Evolutionary conservation across 2,797 vertebrate genomes (phyloP).

Genomic region (Hippocampus kuda): DNA sequence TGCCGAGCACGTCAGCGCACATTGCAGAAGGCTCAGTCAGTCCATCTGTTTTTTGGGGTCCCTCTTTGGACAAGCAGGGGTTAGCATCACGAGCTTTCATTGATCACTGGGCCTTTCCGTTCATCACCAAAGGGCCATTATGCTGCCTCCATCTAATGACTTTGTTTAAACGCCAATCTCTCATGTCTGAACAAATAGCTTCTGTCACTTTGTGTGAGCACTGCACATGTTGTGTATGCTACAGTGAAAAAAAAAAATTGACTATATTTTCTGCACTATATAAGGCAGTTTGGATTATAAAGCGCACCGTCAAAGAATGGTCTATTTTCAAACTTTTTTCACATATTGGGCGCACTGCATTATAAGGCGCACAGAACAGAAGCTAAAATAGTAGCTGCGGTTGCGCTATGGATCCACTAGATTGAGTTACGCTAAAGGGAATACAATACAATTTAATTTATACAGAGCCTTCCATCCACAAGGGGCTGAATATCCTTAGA

Average conservation of each 20-base stretch:
- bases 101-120: background rate
- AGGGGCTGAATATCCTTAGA: too few species aligned
- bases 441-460: too few species aligned
- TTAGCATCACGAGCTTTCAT: background rate
- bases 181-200: background rate
- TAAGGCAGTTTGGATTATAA: too few species aligned
- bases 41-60: background rate
- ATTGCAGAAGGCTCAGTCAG: background rate
- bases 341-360: too few species aligned
- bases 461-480: too few species aligned
- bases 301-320: too few species aligned
- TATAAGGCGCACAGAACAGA: too few species aligned
- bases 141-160: background rate
- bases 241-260: background rate
- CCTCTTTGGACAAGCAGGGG: background rate
- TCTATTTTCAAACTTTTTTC: too few species aligned
- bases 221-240: background rate
- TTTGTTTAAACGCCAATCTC: constrained; percentile 3
- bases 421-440: too few species aligned
- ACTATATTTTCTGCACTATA: too few species aligned
- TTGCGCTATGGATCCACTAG: too few species aligned
- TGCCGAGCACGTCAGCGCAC: background rate
- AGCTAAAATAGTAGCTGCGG: too few species aligned
- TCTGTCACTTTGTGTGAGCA: background rate
- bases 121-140: constrained; percentile 1